These are phyloP conservation scores for Miniopterus natalensis DNA, from an alignment of 2,113 vertebrate species.

Conservation along the genomic window DNA sequence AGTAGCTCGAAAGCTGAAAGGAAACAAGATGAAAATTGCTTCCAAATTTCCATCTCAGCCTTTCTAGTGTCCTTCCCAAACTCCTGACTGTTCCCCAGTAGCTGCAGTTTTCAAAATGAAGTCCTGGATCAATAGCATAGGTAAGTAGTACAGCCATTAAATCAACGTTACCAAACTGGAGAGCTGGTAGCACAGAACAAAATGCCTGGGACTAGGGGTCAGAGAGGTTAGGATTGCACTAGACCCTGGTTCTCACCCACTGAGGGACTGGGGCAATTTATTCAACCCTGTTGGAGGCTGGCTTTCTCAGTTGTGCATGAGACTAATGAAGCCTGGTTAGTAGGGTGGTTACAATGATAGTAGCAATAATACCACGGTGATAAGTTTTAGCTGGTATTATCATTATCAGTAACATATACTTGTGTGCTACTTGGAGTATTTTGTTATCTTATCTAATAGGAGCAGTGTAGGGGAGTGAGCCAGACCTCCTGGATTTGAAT, in stretches of 20 bases:
- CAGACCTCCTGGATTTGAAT: neutral
- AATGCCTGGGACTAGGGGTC: neutral
- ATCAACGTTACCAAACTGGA: neutral
- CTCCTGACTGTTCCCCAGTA: neutral
- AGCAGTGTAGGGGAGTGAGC: neutral
- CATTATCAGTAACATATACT: neutral
- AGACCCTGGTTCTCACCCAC: neutral
- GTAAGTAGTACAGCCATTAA: neutral
- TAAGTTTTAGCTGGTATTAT: neutral
- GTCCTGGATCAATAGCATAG: neutral
- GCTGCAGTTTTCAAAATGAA: constrained; percentile 37
- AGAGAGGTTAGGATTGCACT: neutral
- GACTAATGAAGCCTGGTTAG: neutral
- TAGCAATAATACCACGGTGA: neutral
- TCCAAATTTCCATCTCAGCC: neutral
- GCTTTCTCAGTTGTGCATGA: neutral
- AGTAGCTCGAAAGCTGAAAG: neutral
- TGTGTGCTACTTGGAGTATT: neutral
- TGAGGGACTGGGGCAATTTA: neutral
- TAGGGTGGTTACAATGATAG: neutral
- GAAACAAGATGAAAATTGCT: neutral
- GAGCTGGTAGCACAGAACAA: neutral
- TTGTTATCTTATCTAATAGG: neutral
- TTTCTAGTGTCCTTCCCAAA: neutral
- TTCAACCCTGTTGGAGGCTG: neutral